Base-by-base conservation (phyloP, 2,113 vertebrate genomes). In the Oncorhynchus nerka region DNA sequence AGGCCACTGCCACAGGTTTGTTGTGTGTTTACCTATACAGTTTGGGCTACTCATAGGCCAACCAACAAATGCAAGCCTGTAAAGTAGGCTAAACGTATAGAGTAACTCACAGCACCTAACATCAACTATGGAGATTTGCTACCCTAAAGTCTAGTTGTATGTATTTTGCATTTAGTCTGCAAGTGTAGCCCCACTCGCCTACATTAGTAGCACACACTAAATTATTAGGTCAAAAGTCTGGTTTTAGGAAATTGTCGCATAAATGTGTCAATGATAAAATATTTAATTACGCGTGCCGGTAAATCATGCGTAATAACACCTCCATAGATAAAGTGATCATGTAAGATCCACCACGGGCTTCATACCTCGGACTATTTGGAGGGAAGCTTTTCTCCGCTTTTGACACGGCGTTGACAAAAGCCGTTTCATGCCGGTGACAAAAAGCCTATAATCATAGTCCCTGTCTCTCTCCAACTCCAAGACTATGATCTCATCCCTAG, bases 381-480 rank as follows among this genome's bases (percentile, higher is more conserved):
- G 39, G 9, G 39, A 45, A 45, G 39, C 19, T 45, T 84, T 80
- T 77, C 83, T 83, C 78, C 80, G 82, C 73, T 64, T 80, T 81
- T 90, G 88, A 92, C 89, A 89, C 79, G 80, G 75, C 84, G 81
- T 84, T 93, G 90, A 92, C 88, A 93, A 92, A 91, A 85, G 87
- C 83, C 73, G 83, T 91, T 91, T 87, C 81, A 91, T 91, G 85
- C 83, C 85, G 75, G 73, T 82, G 87, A 89, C 86, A 91, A 91
- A 89, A 89, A 91, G 81, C 87, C 82, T 90, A 88, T 91, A 92
- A 92, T 92, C 90, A 91, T 84, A 85, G 79, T 80, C 76, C 84
- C 32, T 76, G 76, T 74, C 65, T 68, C 45, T 45, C 55, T 77
- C 55, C 34, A 71, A 76, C 79, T 71, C 77, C 75, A 84, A 87